Base-by-base conservation (phyloP, 2,113 vertebrate genomes). In the Entelurus aequoreus region DNA sequence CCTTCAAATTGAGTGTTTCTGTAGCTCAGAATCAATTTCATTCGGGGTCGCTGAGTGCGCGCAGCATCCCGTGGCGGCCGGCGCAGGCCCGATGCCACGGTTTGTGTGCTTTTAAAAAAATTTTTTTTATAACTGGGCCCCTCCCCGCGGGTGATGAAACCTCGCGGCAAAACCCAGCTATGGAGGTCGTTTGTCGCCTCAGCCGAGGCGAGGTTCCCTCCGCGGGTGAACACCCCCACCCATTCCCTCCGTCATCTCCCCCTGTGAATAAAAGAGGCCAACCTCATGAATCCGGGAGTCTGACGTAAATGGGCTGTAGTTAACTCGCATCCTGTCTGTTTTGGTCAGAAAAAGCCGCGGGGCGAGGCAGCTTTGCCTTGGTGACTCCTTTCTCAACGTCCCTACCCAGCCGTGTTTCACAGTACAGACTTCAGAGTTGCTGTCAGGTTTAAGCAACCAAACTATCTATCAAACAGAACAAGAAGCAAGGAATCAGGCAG, bases 71-170 rank as follows among this genome's bases (percentile, higher is more conserved):
- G 21, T 28, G 21, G 21, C 28, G 28, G 28, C 28, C 28, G 28
- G 28, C 28, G 28, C 28, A 8, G 54, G 54, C 54, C 15, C 14
- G 5, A 8, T 38, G 54, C 54, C 54, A n/a, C 10, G 54, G 15
- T 38, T 6, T 42, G 36, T n/a, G 10, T 8, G n/a, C 37, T 56
- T 56, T 56, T 55, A n/a, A n/a, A n/a, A n/a, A n/a, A 38, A 38
- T 38, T 40, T 40, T 40, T 40, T 6, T 46, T 46, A 5, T 12
- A 59, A 48, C 54, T 64, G 56, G 51, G 59, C 36, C 50, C 38
- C 70, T 72, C 68, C 54, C 60, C 14, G 64, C 65, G 75, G 83
- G 84, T 90, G 82, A 90, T 79, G 81, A 82, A 88, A 88, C 63
- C 65, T 61, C 1, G 35, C 10, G 57, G 82, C 78, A 89, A 87